phyloP scores from a whole-genome alignment of 2,888 invertebrate genomes.

The Apotomis betuletana region DNA sequence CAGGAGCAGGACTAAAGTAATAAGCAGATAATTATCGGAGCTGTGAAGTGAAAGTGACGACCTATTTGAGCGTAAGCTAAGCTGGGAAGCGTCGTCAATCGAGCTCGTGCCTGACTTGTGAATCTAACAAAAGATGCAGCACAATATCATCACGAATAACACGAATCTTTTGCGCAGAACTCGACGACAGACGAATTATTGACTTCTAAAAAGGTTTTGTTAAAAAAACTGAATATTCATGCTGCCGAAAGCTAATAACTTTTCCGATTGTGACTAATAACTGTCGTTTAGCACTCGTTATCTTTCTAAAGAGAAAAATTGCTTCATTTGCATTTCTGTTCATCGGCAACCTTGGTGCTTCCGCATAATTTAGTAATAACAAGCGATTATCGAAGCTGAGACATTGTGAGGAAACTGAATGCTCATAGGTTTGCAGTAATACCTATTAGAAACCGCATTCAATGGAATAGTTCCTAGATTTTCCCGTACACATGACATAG shows the following conservation, averaged over 20 bases:
- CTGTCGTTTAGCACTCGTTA: slow-evolving; percentile 35
- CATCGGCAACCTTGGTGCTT: slow-evolving; percentile 36
- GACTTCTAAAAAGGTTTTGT: slow-evolving; percentile 28
- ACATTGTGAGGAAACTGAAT: background rate
- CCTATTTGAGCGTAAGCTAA: background rate
- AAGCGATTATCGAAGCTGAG: slow-evolving; percentile 10
- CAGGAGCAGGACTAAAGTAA: background rate
- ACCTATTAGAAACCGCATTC: slow-evolving; percentile 5
- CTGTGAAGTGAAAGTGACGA: slow-evolving; percentile 15
- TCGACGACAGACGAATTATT: slow-evolving; percentile 9
- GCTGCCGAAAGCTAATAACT: slow-evolving; percentile 26
- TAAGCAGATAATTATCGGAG: background rate
- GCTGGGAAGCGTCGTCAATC: background rate
- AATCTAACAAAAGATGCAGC: slow-evolving; percentile 23
- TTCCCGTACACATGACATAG: background rate
- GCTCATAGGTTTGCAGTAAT: background rate
- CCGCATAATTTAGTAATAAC: slow-evolving; percentile 35
- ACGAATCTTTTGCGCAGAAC: slow-evolving; percentile 14
- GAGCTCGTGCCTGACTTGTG: slow-evolving; percentile 1
- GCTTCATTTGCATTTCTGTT: slow-evolving; percentile 36
- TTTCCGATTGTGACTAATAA: slow-evolving; percentile 34
- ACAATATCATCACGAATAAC: background rate
- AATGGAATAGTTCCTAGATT: slow-evolving; percentile 14
- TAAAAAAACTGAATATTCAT: slow-evolving; percentile 26
- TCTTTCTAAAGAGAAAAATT: slow-evolving; percentile 34